Evolutionary conservation across 2,113 vertebrate genomes (phyloP).

Genomic region (Clupea harengus): DNA sequence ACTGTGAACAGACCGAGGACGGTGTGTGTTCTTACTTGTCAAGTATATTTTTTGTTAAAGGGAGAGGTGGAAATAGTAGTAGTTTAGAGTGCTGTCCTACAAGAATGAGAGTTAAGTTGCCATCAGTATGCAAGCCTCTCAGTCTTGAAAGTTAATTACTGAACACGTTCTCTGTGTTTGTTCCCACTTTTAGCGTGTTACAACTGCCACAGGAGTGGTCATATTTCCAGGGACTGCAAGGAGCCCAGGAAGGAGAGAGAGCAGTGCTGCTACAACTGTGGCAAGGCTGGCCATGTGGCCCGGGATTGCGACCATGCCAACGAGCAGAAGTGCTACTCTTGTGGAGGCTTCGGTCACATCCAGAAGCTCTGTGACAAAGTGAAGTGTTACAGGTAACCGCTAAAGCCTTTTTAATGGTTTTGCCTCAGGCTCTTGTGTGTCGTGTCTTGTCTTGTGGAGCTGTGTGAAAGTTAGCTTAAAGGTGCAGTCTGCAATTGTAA

Average conservation of each 20-base stretch:
- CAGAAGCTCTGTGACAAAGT: constrained; percentile 98
- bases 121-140: neutral
- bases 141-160: neutral
- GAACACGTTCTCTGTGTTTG: neutral
- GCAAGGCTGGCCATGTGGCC: constrained; percentile 95
- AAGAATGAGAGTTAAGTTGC: neutral
- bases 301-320: constrained; percentile 95
- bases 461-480: no score
- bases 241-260: constrained; percentile 96
- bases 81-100: neutral
- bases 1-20: constrained; percentile 98
- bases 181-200: constrained; percentile 82
- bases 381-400: constrained; percentile 91
- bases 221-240: constrained; percentile 99
- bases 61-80: no score
- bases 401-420: neutral
- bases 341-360: constrained; percentile 96
- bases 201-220: constrained; percentile 97
- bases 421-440: neutral
- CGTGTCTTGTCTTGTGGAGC: neutral
- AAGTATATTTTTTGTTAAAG: neutral
- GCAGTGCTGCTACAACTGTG: constrained; percentile 98
- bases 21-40: constrained; percentile 71
- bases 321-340: constrained; percentile 99
- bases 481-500: no score